A percentile compares a stretch with the other conserved stretches of the same genome.
Conservation (phyloP, 2,888 invertebrate genomes). For the Stenurella melanura region DNA sequence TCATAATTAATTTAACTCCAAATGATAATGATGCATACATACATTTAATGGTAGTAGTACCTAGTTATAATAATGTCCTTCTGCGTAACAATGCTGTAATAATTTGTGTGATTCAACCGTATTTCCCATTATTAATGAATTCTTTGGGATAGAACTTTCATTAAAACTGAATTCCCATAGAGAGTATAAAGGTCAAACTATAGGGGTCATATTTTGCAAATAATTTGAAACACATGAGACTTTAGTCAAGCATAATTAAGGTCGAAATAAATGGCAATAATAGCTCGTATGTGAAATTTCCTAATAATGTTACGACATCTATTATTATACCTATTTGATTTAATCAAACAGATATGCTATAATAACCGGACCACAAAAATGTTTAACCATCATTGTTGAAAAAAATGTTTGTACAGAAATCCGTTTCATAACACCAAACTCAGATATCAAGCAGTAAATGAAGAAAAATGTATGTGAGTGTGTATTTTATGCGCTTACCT, state of each 20-base stretch:
- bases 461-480: too few species aligned
- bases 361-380: too few species aligned
- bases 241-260: slow-evolving; percentile 28
- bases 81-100: slow-evolving; percentile 33
- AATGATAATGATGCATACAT: slow-evolving; percentile 7
- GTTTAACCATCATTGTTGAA: too few species aligned
- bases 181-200: slow-evolving; percentile 20
- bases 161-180: slow-evolving; percentile 30
- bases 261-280: slow-evolving; percentile 4
- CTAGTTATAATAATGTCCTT: slow-evolving; percentile 30
- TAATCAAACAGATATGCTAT: too few species aligned
- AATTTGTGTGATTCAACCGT: slow-evolving; percentile 37
- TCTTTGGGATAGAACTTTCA: slow-evolving; percentile 25
- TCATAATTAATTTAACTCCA: slow-evolving; percentile 29
- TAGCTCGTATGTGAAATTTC: slow-evolving; percentile 9
- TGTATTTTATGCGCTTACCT: too few species aligned
- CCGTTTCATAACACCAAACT: too few species aligned
- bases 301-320: slow-evolving; percentile 7
- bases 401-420: too few species aligned
- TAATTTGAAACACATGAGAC: not conserved
- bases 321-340: not conserved
- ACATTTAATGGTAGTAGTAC: slow-evolving; percentile 12
- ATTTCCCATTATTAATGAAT: slow-evolving; percentile 35
- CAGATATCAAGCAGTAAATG: too few species aligned
- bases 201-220: slow-evolving; percentile 32